Evolutionary conservation across 2,888 invertebrate species (phyloP), one percentile per base, ranked within the genome.

Genomic region (Campoplex nolae): DNA sequence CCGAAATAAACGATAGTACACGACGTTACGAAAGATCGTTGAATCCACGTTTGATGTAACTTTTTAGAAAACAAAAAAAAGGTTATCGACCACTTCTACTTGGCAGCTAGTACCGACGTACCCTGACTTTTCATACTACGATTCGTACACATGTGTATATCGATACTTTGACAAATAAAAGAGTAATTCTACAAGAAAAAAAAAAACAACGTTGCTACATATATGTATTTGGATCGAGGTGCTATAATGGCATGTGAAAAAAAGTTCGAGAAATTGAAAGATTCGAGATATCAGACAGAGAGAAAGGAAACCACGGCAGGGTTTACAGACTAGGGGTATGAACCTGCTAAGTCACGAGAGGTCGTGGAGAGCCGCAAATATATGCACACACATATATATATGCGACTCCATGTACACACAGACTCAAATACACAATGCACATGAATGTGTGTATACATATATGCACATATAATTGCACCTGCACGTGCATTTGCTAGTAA

Each of bases 201-300:
- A 23, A 23, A 23, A 23, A 23, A 23, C 0, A 23, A 23, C 23
- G 0, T 58, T 1, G 35, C 23, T 42, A 16, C 35, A 48, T 62
- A 62, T 62, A 38, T 81, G 58, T 11, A 78, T 80, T 18, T 58
- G 71, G 45, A 56, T 80, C 18, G 45, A 65, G 45, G 48, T 65
- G 91, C 90, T 91, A 92, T 91, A 56, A 42, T 35, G 65, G 70
- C 54, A 76, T 58, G 83, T 65, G 51, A 54, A 71, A 83, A 83
- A 86, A 86, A 85, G 76, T 67, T 65, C 71, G 92, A 92, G 91
- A 91, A 92, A 93, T 93, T 92, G 93, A 92, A 93, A 93, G 93
- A 93, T 93, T 91, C 87, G 78, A 91, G 93, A 92, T 93, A 93
- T 88, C 85, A 56, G 38, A n/a, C 9, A 73, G 42, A 83, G 85